Percentiles rank a stretch among this genome's conserved stretches.
phyloP scores from a whole-genome alignment of 2,888 invertebrate species.

The Drosophila dives region DNA sequence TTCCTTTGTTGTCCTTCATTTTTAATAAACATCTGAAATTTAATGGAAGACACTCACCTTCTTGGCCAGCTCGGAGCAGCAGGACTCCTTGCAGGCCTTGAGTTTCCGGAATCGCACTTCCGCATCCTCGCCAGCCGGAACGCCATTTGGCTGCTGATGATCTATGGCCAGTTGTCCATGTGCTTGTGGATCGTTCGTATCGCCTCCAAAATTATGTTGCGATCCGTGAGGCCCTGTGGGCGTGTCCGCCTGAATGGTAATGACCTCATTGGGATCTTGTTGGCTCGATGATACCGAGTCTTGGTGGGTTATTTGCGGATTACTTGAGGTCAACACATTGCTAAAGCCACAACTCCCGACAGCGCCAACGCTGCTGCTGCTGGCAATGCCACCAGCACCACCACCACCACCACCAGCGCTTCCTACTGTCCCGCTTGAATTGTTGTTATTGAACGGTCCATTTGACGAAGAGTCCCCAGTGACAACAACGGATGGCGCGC shows the following conservation, averaged over 20 bases:
- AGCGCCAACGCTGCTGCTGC: constrained; percentile 27
- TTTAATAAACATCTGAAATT: background rate
- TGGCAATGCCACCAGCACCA: constrained; percentile 38
- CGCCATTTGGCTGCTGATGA: constrained; percentile 68
- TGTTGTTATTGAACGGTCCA: constrained; percentile 81
- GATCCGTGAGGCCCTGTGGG: constrained; percentile 68
- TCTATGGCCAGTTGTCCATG: constrained; percentile 70
- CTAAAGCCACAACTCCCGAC: constrained; percentile 82
- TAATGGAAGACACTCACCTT: constrained; percentile 86
- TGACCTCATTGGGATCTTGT: constrained; percentile 86
- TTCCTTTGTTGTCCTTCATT: no score
- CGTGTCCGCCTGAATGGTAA: constrained; percentile 81
- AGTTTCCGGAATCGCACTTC: constrained; percentile 79
- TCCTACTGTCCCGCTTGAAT: constrained; percentile 21
- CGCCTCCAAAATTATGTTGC: constrained; percentile 68
- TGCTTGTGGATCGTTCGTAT: constrained; percentile 62
- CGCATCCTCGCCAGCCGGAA: constrained; percentile 66
- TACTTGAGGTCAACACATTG: constrained; percentile 85
- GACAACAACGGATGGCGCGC: constrained; percentile 89
- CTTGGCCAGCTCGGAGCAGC: constrained; percentile 93
- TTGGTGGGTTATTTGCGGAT: constrained; percentile 86
- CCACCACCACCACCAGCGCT: constrained; percentile 21
- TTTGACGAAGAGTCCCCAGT: constrained; percentile 87
- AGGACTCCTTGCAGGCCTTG: constrained; percentile 89
- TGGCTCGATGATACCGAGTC: constrained; percentile 88